Conservation (phyloP, 2,888 invertebrate species). For the Euphydryas editha region DNA sequence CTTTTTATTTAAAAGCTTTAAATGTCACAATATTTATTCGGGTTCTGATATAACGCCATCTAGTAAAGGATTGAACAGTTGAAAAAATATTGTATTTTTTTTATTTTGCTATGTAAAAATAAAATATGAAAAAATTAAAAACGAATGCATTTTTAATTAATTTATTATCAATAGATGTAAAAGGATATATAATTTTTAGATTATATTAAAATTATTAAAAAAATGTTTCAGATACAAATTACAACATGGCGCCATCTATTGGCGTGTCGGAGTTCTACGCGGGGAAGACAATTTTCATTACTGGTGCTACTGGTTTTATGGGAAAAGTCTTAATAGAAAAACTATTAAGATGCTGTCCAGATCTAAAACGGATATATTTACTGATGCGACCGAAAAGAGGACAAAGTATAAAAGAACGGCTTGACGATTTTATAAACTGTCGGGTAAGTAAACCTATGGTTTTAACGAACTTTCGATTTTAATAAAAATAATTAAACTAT, state of each 20-base stretch:
- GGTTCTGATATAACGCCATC: conserved; percentile 5
- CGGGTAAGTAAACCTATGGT: conserved; percentile 61
- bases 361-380: conserved; percentile 86
- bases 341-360: conserved; percentile 87
- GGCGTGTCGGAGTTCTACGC: conserved; percentile 83
- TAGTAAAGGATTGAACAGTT: neutral
- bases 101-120: neutral
- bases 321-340: conserved; percentile 93
- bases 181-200: neutral
- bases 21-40: neutral
- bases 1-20: neutral
- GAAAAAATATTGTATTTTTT: neutral
- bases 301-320: conserved; percentile 93
- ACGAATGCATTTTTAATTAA: neutral
- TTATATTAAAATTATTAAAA: neutral
- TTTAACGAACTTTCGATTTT: neutral
- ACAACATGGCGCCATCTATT: conserved; percentile 58
- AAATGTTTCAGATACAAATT: conserved; percentile 18
- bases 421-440: conserved; percentile 83
- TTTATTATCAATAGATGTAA: neutral
- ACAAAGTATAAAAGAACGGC: conserved; percentile 83
- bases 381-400: conserved; percentile 90
- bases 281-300: conserved; percentile 87
- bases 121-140: neutral
- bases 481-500: too few relatives aligned